Conservation (phyloP, 2,113 vertebrate genomes). For the Piprites chloris region DNA sequence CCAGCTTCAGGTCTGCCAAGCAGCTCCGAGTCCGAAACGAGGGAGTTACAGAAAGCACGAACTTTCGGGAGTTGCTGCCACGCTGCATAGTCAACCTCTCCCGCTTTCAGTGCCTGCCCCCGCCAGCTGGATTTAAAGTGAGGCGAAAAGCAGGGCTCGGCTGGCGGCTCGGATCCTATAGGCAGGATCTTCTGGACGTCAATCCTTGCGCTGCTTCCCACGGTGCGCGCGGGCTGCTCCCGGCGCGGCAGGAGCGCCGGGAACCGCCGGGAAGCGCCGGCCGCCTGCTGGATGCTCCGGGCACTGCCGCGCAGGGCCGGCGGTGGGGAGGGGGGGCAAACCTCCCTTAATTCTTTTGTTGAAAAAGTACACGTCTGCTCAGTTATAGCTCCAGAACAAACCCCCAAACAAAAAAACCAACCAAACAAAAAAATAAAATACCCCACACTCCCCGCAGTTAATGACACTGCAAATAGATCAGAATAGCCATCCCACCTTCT, state of each 20-base stretch:
- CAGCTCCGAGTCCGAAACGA: not conserved
- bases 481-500: not conserved
- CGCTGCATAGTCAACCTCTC: constrained; percentile 29
- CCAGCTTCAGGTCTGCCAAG: not conserved
- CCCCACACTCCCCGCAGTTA: not conserved
- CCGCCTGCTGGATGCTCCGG: constrained; percentile 73
- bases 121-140: constrained; percentile 55
- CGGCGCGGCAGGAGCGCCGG: not conserved
- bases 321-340: too few relatives aligned
- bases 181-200: constrained; percentile 68
- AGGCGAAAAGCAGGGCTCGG: constrained; percentile 49
- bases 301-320: constrained; percentile 34
- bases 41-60: constrained; percentile 8
- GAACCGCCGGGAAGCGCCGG: not conserved
- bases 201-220: constrained; percentile 34
- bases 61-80: constrained; percentile 54
- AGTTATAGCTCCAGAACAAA: not conserved
- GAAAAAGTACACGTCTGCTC: not conserved
- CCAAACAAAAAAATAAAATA: not conserved
- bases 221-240: not conserved
- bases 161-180: constrained; percentile 64
- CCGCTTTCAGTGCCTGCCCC: constrained; percentile 24
- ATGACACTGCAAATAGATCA: not conserved
- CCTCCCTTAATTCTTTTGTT: not conserved
- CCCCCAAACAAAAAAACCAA: not conserved